Percentiles rank a stretch among this genome's conserved stretches.
Conservation (phyloP, 2,113 vertebrate genomes). For the Dipodomys merriami region DNA sequence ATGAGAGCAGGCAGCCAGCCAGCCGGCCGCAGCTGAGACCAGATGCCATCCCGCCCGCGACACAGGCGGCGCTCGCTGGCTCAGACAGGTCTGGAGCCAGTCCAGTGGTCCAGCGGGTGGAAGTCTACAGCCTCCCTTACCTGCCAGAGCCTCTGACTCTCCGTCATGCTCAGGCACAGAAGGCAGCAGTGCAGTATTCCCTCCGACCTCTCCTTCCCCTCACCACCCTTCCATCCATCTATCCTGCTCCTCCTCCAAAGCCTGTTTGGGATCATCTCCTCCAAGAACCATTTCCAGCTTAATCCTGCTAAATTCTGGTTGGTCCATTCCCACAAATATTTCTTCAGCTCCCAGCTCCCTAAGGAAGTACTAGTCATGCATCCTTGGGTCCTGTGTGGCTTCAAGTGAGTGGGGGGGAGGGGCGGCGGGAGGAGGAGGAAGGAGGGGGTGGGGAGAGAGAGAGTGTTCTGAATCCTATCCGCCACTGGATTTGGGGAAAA, state of each 20-base stretch:
- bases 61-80: background rate
- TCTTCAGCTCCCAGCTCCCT: background rate
- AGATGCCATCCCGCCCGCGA: background rate
- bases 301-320: background rate
- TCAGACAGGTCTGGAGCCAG: slow-evolving; percentile 7
- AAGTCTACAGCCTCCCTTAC: slow-evolving; percentile 10
- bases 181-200: background rate
- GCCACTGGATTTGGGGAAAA: background rate
- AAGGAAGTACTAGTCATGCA: background rate
- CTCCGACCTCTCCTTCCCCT: background rate
- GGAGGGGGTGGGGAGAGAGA: too few species aligned
- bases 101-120: background rate
- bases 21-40: background rate
- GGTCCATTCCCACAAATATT: background rate
- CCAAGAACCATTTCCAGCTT: slow-evolving; percentile 38
- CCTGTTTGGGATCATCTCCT: background rate
- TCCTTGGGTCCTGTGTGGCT: background rate
- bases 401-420: background rate
- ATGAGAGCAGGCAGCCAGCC: background rate
- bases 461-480: background rate
- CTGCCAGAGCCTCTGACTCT: background rate
- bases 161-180: background rate
- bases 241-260: background rate
- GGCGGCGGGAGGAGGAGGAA: too few species aligned
- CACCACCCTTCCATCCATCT: background rate